Evolutionary conservation across 1,140 invertebrate genomes (phyloP).

Genomic region (Drosophila repleta): DNA sequence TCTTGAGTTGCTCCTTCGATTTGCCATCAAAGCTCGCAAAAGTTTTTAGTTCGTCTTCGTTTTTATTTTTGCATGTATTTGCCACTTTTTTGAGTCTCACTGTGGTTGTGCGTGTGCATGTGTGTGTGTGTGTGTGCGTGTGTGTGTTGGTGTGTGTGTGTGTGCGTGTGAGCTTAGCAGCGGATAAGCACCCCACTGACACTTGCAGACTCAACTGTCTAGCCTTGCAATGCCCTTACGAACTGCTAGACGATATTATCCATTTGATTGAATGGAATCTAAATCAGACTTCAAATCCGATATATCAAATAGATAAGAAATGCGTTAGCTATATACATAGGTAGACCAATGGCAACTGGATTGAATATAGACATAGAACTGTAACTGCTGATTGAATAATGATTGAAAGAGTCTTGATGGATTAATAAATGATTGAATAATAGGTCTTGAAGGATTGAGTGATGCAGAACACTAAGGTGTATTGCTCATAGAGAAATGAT

Average conservation of each 20-base stretch:
- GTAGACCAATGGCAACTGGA: no score
- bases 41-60: constrained; percentile 45
- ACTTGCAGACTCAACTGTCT: not conserved
- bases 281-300: no score
- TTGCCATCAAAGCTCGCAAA: constrained; percentile 67
- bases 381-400: no score
- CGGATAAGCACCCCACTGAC: constrained; percentile 19
- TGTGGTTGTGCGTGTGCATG: not conserved
- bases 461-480: no score
- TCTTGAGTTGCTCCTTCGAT: constrained; percentile 62
- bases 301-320: no score
- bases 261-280: not conserved
- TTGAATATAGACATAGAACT: no score
- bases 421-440: no score
- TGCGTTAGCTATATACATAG: no score
- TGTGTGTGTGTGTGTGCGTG: constrained; percentile 6
- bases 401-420: no score
- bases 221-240: constrained; percentile 10
- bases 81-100: constrained; percentile 8
- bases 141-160: constrained; percentile 9
- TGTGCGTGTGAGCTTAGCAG: not conserved
- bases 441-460: no score
- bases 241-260: not conserved
- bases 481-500: no score
- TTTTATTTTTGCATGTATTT: constrained; percentile 39